Conservation (phyloP, 23 tunicate species). For the Halocynthia roretzi region DNA sequence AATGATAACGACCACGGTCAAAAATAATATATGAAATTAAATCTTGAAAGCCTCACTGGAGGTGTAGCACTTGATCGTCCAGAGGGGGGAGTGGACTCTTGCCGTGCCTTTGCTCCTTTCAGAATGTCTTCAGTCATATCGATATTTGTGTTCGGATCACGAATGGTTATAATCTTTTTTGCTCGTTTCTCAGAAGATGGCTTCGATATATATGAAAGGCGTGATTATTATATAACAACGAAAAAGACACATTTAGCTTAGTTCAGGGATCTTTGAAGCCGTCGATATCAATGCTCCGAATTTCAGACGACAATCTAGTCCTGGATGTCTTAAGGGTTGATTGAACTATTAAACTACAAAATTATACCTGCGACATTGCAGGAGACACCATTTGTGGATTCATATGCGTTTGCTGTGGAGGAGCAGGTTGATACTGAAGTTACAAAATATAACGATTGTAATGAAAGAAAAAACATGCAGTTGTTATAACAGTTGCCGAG, state of each 20-base stretch:
- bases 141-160: constrained; percentile 14
- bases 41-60: background rate
- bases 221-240: too few relatives aligned
- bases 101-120: background rate
- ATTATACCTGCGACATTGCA: background rate
- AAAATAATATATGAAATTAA: background rate
- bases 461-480: too few relatives aligned
- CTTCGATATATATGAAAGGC: too few relatives aligned
- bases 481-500: too few relatives aligned
- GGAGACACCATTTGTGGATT: background rate
- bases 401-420: background rate
- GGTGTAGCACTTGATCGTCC: constrained; percentile 31
- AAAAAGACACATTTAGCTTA: too few relatives aligned
- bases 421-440: constrained; percentile 1
- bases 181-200: background rate
- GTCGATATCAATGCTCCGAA: too few relatives aligned
- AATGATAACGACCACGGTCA: too few relatives aligned
- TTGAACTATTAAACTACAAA: background rate
- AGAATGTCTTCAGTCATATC: constrained; percentile 15
- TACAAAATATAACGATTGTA: too few relatives aligned
- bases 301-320: too few relatives aligned
- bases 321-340: too few relatives aligned
- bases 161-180: constrained; percentile 8
- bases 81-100: constrained; percentile 28
- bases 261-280: too few relatives aligned